Evolutionary conservation across 2,888 invertebrate species (phyloP), one percentile per base, ranked within the genome.

Genomic region (Koerneria pararmatus): DNA sequence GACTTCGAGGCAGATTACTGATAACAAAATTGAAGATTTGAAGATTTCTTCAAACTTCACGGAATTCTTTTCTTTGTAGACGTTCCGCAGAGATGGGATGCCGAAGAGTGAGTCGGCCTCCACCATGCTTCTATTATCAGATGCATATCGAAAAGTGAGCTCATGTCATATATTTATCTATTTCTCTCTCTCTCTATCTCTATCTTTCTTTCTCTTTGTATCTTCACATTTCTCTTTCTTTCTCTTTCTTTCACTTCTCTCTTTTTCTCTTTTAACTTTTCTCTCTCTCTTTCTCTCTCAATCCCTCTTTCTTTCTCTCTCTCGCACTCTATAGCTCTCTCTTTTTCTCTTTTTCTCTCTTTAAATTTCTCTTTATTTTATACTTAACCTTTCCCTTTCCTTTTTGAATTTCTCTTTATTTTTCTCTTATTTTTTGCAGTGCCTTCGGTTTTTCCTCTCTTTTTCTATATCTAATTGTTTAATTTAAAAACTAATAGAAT

Each of bases 101-200:
- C n/a, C n/a, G n/a, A n/a, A n/a, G n/a, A n/a, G n/a, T n/a, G n/a
- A n/a, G n/a, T n/a, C n/a, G n/a, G n/a, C n/a, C n/a, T n/a, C n/a
- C n/a, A n/a, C n/a, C n/a, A n/a, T n/a, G n/a, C n/a, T n/a, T n/a
- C n/a, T n/a, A n/a, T n/a, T n/a, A n/a, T n/a, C n/a, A n/a, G n/a
- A n/a, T n/a, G n/a, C n/a, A n/a, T n/a, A n/a, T n/a, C n/a, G n/a
- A n/a, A n/a, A n/a, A n/a, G n/a, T n/a, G n/a, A n/a, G n/a, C n/a
- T n/a, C n/a, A n/a, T n/a, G n/a, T n/a, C n/a, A n/a, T n/a, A n/a
- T 51, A n/a, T 15, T n/a, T 51, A n/a, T 51, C 58, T 8, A 31
- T 11, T 24, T 48, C 48, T 6, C 60, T 24, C 6, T 32, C 60
- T 60, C 60, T 32, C 31, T 48, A 22, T 35, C 37, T 48, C 31